These are phyloP conservation scores for Strix uralensis DNA, from an alignment of 2,113 vertebrate genomes.

Conservation along the genomic window DNA sequence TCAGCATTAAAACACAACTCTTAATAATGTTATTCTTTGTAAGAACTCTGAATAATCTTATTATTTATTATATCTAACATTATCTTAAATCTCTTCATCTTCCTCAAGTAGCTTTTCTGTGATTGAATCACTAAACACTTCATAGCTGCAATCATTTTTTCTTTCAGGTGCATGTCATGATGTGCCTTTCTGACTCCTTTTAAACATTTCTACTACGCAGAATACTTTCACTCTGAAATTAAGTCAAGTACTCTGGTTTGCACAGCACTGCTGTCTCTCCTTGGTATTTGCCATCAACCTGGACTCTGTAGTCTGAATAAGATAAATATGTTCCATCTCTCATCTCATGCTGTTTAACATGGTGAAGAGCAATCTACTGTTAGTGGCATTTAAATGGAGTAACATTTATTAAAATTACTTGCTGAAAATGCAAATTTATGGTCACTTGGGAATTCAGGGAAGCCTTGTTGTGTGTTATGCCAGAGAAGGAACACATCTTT, in stretches of 20 bases:
- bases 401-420: not conserved
- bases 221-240: conserved; percentile 8
- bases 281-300: not conserved
- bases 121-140: not conserved
- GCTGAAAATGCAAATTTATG: not conserved
- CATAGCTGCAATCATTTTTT: not conserved
- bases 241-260: not conserved
- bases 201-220: not conserved
- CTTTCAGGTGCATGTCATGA: not conserved
- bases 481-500: not conserved
- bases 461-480: not conserved
- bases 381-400: not conserved
- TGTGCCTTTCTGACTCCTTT: not conserved
- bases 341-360: not conserved
- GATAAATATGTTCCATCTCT: not conserved
- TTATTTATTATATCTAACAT: not conserved
- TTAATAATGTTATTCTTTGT: not conserved
- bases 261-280: not conserved
- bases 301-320: not conserved
- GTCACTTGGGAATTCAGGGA: not conserved
- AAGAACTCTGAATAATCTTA: not conserved
- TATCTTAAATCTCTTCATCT: not conserved
- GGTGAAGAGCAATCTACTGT: not conserved
- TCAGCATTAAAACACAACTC: not conserved
- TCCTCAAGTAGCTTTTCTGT: not conserved